Evolutionary conservation across 2,797 vertebrate genomes (phyloP), one percentile per base, ranked within the genome.

Genomic region (Protosalanx chinensis): DNA sequence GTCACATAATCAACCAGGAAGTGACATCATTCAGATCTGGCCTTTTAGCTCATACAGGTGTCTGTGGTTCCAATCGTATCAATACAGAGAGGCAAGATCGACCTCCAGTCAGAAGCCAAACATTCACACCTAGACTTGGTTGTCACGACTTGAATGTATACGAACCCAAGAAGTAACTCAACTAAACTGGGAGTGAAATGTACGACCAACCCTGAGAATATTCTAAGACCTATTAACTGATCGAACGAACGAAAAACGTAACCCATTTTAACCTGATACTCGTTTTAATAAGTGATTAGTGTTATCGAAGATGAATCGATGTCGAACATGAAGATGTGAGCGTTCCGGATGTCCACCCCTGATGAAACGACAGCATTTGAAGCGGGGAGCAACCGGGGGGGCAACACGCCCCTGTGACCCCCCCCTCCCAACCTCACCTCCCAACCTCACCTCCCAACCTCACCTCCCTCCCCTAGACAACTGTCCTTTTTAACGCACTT

Each of bases 71-170:
- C 18, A 18, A 53, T 53, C 15, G 51, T 53, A 71, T 18, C 37
- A 62, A 6, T n/a, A n/a, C 67, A 72, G 65, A 66, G 65, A 64
- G 57, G 16, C 23, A 1, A 15, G 29, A 41, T 18, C 51, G 27
- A 57, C 6, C 12, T 30, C 64, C 41, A 67, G 13, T 65, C 7
- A 53, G 51, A 64, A 33, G 13, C 27, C 32, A 16, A 16, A 33
- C 65, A 51, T 29, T 67, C 46, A 56, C 73, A 73, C 49, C 37
- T 51, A 49, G 72, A 57, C 60, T 68, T 62, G 10, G 1, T 63
- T 84, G 3, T 67, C 75, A 81, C 77, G 76, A 73, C 83, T 84
- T 70, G 72, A 85, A 79, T 87, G 76, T 82, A 82, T 75, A 79
- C 78, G 76, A 72, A 65, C 13, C 23, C n/a, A 53, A 70, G 63